Evolutionary conservation across 1,140 invertebrate genomes (phyloP).

Genomic region (Piezodorus guildinii): DNA sequence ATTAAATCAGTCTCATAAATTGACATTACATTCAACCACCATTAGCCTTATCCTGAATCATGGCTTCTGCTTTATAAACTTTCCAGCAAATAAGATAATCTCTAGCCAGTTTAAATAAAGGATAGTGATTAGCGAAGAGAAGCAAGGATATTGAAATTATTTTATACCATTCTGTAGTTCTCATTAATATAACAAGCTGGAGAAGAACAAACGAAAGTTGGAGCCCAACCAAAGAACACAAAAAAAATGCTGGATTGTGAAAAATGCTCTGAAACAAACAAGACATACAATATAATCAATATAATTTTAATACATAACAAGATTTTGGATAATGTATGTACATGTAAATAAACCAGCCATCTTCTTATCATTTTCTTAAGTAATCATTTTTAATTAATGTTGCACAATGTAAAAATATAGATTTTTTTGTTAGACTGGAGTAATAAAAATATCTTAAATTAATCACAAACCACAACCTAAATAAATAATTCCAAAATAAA

Average conservation of each 20-base stretch:
- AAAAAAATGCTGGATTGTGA: conserved; percentile 67
- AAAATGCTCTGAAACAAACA: conserved; percentile 62
- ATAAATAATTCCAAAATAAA: no score
- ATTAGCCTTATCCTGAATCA: conserved; percentile 46
- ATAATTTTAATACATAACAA: neutral
- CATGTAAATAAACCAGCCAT: no score
- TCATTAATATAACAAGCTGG: conserved; percentile 65
- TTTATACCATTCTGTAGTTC: conserved; percentile 80
- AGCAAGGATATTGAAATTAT: conserved; percentile 73
- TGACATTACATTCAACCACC: conserved; percentile 21
- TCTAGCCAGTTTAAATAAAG: conserved; percentile 75
- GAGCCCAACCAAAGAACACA: conserved; percentile 59
- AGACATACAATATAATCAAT: neutral
- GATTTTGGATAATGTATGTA: neutral
- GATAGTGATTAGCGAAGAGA: conserved; percentile 81
- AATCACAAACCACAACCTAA: no score
- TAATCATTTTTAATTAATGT: no score
- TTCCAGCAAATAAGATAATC: conserved; percentile 76
- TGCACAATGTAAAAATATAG: no score
- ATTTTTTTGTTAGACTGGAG: no score
- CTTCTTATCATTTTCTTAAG: no score
- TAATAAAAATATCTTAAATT: no score
- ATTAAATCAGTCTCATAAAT: no score
- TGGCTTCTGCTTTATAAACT: conserved; percentile 62
- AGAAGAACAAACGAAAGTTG: conserved; percentile 59